Percentiles rank a stretch among this genome's conserved stretches.
Conservation (phyloP, 2,113 vertebrate species). For the Burhinus oedicnemus region DNA sequence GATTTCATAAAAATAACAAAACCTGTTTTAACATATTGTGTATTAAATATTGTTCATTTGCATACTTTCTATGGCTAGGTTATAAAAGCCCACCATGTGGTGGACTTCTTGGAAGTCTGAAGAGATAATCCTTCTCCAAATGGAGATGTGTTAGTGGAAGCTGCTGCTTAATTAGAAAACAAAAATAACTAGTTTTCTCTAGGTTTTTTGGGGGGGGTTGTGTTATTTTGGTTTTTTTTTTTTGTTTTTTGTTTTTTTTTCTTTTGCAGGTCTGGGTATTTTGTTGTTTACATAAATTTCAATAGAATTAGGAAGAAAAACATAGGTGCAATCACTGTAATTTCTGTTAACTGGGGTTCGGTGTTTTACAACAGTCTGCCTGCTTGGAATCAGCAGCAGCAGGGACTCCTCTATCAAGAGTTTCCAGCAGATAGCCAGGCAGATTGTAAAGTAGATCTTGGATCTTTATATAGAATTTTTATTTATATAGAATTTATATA, state of each 20-base stretch:
- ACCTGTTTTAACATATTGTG: conserved; percentile 68
- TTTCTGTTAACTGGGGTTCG: not conserved
- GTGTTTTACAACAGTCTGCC: conserved; percentile 21
- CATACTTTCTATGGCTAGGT: conserved; percentile 54
- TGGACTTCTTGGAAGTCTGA: conserved; percentile 61
- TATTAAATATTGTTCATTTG: conserved; percentile 70
- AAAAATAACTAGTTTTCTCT: conserved; percentile 36
- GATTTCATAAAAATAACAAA: conserved; percentile 68
- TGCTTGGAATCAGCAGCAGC: conserved; percentile 6
- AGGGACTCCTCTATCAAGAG: not conserved
- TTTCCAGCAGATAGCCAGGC: conserved; percentile 45
- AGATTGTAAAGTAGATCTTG: conserved; percentile 13
- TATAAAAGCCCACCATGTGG: conserved; percentile 66
- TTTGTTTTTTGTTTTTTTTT: not conserved
- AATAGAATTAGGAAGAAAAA: not conserved
- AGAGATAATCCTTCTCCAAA: conserved; percentile 50
- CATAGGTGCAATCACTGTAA: not conserved
- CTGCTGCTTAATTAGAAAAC: conserved; percentile 61
- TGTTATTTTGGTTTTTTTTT: no score
- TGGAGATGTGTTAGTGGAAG: conserved; percentile 57
- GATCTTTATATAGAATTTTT: not conserved
- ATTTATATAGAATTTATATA: not conserved
- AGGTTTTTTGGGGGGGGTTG: not conserved
- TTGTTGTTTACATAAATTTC: not conserved
- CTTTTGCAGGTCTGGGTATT: not conserved